A percentile compares a stretch with the other conserved stretches of the same genome.
Evolutionary conservation across 2,797 vertebrate species (phyloP).

Genomic region (Carduelis carduelis): DNA sequence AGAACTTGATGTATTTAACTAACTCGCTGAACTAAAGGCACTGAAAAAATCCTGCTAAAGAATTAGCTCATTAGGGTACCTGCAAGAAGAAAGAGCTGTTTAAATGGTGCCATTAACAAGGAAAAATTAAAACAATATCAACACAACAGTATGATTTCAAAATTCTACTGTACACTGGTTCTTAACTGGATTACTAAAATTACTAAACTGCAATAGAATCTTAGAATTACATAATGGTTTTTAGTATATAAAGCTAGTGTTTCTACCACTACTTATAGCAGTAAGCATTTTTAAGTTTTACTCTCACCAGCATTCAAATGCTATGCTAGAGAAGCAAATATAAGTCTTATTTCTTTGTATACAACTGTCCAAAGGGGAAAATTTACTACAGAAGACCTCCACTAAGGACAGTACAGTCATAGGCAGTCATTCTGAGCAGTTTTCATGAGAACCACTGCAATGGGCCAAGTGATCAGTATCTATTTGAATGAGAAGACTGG

Average conservation of each 20-base stretch:
- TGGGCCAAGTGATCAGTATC: fast-evolving
- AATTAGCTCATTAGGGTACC: neutral
- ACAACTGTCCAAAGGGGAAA: neutral
- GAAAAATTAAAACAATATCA: neutral
- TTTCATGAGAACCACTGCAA: neutral
- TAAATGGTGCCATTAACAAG: neutral
- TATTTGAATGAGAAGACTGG: neutral
- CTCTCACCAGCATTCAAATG: neutral
- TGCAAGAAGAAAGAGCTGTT: neutral
- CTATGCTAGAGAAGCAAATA: neutral
- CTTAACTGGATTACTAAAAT: neutral
- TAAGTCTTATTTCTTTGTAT: neutral
- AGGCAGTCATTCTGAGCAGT: neutral
- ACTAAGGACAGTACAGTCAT: neutral
- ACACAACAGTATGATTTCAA: neutral
- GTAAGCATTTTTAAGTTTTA: neutral
- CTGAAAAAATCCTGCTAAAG: neutral
- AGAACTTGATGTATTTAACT: neutral
- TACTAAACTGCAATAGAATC: neutral
- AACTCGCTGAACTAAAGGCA: neutral
- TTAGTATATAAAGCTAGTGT: neutral
- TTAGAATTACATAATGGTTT: neutral
- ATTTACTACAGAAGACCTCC: neutral
- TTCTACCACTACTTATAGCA: neutral
- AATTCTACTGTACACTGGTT: neutral